These are phyloP conservation scores for Parnassius smintheus DNA, from an alignment of 2,888 invertebrate genomes.

Conservation along the genomic window DNA sequence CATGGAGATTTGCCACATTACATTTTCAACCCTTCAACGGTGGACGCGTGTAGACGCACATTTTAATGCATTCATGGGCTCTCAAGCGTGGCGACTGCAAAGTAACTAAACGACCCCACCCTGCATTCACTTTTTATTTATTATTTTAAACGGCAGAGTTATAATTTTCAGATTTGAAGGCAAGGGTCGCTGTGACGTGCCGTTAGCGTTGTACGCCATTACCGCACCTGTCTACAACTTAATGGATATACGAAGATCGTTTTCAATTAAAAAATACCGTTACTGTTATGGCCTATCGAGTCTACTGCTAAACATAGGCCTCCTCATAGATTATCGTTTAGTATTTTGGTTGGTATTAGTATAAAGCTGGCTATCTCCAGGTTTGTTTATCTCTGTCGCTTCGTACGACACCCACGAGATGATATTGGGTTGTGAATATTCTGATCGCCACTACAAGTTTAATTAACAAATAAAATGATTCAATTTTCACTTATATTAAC, in stretches of 20 bases:
- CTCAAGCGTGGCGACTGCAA: constrained; percentile 73
- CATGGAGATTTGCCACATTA: neutral
- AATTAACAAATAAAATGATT: too few species aligned
- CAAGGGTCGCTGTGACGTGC: constrained; percentile 31
- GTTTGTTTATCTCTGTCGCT: too few species aligned
- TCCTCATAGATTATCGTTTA: too few species aligned
- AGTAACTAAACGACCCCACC: constrained; percentile 68
- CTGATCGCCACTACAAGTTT: too few species aligned
- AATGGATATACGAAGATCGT: constrained; percentile 3
- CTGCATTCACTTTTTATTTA: constrained; percentile 55
- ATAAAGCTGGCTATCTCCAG: too few species aligned
- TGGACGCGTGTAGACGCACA: constrained; percentile 50
- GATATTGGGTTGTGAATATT: too few species aligned
- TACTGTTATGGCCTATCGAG: too few species aligned
- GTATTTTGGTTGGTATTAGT: too few species aligned
- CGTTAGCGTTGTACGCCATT: constrained; percentile 5
- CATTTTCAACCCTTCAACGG: constrained; percentile 55
- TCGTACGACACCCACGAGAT: too few species aligned
- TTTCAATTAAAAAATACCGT: neutral
- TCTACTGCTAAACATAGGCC: too few species aligned
- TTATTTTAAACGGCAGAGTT: constrained; percentile 69
- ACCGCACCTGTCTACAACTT: constrained; percentile 7
- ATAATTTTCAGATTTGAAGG: constrained; percentile 55
- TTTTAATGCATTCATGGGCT: constrained; percentile 76
- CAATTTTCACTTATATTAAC: too few species aligned